These are phyloP conservation scores for Tinea semifulvella DNA, from an alignment of 2,888 invertebrate genomes.

Conservation along the genomic window DNA sequence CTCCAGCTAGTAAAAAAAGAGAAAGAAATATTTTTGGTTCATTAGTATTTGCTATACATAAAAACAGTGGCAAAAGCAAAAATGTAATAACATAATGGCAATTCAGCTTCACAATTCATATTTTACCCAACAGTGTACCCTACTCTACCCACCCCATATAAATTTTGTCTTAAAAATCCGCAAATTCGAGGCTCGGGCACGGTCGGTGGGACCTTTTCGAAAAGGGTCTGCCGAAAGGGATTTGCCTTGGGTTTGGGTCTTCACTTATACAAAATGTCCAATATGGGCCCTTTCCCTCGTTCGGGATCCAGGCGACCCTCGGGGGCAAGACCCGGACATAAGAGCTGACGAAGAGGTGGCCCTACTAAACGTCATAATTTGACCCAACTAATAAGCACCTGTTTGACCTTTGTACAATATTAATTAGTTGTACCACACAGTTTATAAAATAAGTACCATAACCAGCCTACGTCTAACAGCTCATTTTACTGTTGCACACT, in stretches of 20 bases:
- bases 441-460: too few species aligned
- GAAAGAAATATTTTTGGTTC: too few species aligned
- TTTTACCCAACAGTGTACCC: conserved; percentile 18
- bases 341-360: conserved; percentile 29
- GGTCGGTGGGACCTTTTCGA: conserved; percentile 51
- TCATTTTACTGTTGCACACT: too few species aligned
- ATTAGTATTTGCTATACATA: too few species aligned
- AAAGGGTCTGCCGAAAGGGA: conserved; percentile 63
- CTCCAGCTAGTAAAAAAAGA: too few species aligned
- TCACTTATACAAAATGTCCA: conserved; percentile 67
- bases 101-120: conserved; percentile 23
- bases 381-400: background rate
- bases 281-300: conserved; percentile 42
- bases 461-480: too few species aligned
- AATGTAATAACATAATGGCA: conserved; percentile 28
- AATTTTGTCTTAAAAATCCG: conserved; percentile 67
- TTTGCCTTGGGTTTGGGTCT: conserved; percentile 59
- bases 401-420: too few species aligned
- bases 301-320: conserved; percentile 26
- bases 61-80: conserved; percentile 21
- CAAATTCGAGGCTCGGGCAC: conserved; percentile 60
- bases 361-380: background rate
- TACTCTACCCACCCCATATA: conserved; percentile 43
- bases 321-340: conserved; percentile 38
- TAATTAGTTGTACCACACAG: too few species aligned